phyloP scores from a whole-genome alignment of 2,888 invertebrate genomes.

The Sphinx pinastri region DNA sequence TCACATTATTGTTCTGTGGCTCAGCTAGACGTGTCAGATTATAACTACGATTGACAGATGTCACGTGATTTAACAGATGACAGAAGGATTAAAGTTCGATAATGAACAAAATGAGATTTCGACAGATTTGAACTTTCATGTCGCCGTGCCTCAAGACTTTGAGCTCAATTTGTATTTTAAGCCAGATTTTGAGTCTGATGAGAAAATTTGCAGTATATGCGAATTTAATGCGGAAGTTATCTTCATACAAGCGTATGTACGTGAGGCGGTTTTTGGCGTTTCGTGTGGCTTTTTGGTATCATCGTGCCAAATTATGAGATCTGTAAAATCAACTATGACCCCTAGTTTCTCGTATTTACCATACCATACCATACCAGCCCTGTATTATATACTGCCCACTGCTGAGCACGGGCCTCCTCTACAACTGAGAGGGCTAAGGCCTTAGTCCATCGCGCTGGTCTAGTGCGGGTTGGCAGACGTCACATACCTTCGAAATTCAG shows the following conservation, averaged over 20 bases:
- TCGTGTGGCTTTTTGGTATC: neutral
- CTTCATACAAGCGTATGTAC: neutral
- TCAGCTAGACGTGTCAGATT: too few species aligned
- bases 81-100: neutral
- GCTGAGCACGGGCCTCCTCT: too few species aligned
- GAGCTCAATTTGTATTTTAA: neutral
- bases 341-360: too few species aligned
- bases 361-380: too few species aligned
- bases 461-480: too few species aligned
- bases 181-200: neutral
- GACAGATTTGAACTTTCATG: neutral
- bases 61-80: constrained; percentile 1
- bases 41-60: too few species aligned
- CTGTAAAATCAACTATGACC: too few species aligned
- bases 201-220: neutral
- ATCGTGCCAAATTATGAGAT: neutral
- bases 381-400: too few species aligned
- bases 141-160: neutral
- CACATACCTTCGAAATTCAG: too few species aligned
- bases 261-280: neutral
- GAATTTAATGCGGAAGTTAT: neutral
- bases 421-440: too few species aligned
- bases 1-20: too few species aligned
- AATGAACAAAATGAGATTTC: neutral
- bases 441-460: too few species aligned